Base-by-base conservation (phyloP, 2,888 invertebrate genomes). In the Gonocerus acuteangulatus region DNA sequence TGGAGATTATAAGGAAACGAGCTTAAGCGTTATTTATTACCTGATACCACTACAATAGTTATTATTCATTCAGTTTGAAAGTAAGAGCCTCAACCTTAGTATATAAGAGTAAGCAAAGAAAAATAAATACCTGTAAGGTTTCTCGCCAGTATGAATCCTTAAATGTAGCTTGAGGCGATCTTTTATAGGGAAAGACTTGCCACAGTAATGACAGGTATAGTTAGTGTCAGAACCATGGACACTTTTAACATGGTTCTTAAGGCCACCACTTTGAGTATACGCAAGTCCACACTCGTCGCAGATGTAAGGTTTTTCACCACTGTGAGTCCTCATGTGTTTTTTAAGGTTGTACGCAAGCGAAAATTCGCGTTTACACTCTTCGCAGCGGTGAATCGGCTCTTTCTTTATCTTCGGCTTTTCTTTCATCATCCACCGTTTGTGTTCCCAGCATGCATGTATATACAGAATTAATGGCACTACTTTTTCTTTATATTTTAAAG, bases 161-260 rank as follows among this genome's bases (percentile, higher is more conserved):
- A 88, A 77, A 73, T 91, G 91, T 56, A 86, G 73, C 66, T 83
- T 79, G 59, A 90, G 75, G 34, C 87, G 81, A 70, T 88, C 87
- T 73, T 89, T 86, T 13, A 87, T 76, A 0, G 86, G 82, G 72
- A 90, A 91, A 32, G 82, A 80, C 71, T 87, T 87, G 52, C 83
- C 80, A 72, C 91, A 91, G 67, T 85, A 81, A 69, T 82, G 77
- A 72, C 91, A 91, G 51, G 82, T 78, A 72, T 81, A 87, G 70
- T 71, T 62, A 72, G 72, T 54, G 74, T 71, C 49, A 9, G 72
- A 72, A 1, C 77, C 75, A 70, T 85, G 84, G 65, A 77, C 76
- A 64, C 78, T 78, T 36, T 78, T 76, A 11, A 80, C 73, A 71
- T 88, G 88, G 68, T 81, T 82, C 69, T 82, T 79, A 51, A 86